phyloP scores from a whole-genome alignment of 2,888 invertebrate species.

The Drosophila neotestacea region DNA sequence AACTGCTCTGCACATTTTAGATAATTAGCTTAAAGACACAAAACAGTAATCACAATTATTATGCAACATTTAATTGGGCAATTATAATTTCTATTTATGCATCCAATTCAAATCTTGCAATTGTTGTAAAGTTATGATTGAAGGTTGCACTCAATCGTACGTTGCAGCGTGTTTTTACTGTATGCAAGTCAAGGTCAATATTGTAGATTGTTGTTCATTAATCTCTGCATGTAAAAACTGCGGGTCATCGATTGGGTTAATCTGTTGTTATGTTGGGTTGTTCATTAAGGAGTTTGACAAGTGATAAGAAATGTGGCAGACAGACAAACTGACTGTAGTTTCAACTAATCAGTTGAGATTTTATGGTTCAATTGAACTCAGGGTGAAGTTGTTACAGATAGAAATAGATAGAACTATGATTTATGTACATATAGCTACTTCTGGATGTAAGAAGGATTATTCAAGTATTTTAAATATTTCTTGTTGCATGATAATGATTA shows the following conservation, averaged over 20 bases:
- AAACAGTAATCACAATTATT: slow-evolving; percentile 15
- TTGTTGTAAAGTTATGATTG: slow-evolving; percentile 24
- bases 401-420: background rate
- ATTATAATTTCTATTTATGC: slow-evolving; percentile 28
- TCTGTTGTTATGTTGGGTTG: background rate
- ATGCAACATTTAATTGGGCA: slow-evolving; percentile 40
- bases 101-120: slow-evolving; percentile 11
- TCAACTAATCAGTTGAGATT: slow-evolving; percentile 16
- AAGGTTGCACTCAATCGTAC: slow-evolving; percentile 27
- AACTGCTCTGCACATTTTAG: slow-evolving; percentile 26
- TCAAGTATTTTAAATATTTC: background rate
- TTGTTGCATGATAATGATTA: too few relatives aligned
- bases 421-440: background rate
- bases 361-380: slow-evolving; percentile 26
- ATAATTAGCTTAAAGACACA: slow-evolving; percentile 36
- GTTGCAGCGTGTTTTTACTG: slow-evolving; percentile 36
- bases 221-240: slow-evolving; percentile 31
- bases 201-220: slow-evolving; percentile 28
- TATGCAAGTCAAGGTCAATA: slow-evolving; percentile 41
- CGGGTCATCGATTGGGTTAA: slow-evolving; percentile 34
- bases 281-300: slow-evolving; percentile 1
- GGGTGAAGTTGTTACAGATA: slow-evolving; percentile 1
- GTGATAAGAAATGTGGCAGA: slow-evolving; percentile 27
- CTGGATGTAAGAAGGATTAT: too few relatives aligned
- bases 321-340: slow-evolving; percentile 2